phyloP scores from a whole-genome alignment of 2,888 invertebrate species.

The Suillia variegata region DNA sequence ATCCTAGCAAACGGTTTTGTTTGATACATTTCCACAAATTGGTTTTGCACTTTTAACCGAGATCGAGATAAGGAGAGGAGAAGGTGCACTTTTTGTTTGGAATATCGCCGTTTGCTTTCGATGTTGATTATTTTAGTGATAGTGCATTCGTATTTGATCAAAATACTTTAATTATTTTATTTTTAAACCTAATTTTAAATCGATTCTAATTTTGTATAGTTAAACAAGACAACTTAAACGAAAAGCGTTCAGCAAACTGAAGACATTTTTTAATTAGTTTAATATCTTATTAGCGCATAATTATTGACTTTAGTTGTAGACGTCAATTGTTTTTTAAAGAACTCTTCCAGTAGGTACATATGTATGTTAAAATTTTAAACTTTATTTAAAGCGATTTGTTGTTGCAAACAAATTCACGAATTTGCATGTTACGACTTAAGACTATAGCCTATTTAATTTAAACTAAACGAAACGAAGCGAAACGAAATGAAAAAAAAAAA shows the following conservation, averaged over 20 bases:
- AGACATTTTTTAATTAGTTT: conserved; percentile 10
- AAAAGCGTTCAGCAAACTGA: conserved; percentile 16
- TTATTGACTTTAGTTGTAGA: no score
- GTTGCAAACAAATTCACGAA: conserved; percentile 16
- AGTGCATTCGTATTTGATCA: not conserved
- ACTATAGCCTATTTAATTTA: not conserved
- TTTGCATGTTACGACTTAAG: not conserved
- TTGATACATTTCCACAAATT: not conserved
- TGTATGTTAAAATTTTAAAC: conserved; percentile 1
- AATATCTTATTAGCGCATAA: not conserved
- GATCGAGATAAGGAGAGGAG: no score
- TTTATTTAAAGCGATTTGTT: conserved; percentile 22
- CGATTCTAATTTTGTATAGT: not conserved
- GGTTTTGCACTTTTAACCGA: no score
- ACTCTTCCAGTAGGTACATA: conserved; percentile 19
- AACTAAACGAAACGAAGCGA: not conserved
- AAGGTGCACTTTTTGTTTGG: no score
- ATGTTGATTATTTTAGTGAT: not conserved
- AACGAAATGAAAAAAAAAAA: not conserved
- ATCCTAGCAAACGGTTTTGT: not conserved
- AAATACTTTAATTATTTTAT: not conserved
- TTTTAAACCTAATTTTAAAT: no score
- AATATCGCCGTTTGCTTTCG: no score
- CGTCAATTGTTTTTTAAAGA: not conserved
- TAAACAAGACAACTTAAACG: not conserved